These are phyloP conservation scores for Drosophila elegans DNA, from an alignment of 1,140 invertebrate genomes.

Conservation along the genomic window DNA sequence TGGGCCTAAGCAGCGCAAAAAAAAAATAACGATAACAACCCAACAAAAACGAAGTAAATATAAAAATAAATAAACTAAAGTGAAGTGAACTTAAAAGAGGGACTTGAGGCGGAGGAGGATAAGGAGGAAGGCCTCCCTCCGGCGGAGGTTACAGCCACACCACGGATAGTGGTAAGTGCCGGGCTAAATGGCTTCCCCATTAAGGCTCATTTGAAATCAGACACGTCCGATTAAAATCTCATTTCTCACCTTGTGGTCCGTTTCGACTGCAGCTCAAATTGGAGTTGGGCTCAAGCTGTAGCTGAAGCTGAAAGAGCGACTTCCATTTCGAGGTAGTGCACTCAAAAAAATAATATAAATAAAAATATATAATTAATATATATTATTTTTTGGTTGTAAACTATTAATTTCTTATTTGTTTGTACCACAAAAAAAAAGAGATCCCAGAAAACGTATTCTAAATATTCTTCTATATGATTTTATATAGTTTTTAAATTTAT, in stretches of 20 bases:
- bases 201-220: constrained; percentile 85
- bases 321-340: constrained; percentile 28
- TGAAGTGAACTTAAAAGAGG: constrained; percentile 29
- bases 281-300: constrained; percentile 47
- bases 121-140: constrained; percentile 12
- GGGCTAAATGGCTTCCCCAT: constrained; percentile 83
- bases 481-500: no score
- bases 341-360: constrained; percentile 5
- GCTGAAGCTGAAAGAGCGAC: constrained; percentile 11
- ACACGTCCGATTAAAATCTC: constrained; percentile 85
- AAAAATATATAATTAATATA: background rate
- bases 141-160: constrained; percentile 30
- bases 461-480: no score
- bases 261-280: constrained; percentile 69
- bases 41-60: constrained; percentile 38
- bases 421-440: no score
- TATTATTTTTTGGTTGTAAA: no score
- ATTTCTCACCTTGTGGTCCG: constrained; percentile 84
- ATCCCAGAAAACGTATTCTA: no score
- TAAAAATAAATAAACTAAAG: constrained; percentile 63
- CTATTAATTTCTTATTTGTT: no score
- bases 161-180: constrained; percentile 61
- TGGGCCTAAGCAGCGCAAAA: constrained; percentile 13
- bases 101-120: background rate
- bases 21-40: constrained; percentile 45